These are phyloP conservation scores for Drymonia ruficornis DNA, from an alignment of 2,888 invertebrate species.

Conservation along the genomic window DNA sequence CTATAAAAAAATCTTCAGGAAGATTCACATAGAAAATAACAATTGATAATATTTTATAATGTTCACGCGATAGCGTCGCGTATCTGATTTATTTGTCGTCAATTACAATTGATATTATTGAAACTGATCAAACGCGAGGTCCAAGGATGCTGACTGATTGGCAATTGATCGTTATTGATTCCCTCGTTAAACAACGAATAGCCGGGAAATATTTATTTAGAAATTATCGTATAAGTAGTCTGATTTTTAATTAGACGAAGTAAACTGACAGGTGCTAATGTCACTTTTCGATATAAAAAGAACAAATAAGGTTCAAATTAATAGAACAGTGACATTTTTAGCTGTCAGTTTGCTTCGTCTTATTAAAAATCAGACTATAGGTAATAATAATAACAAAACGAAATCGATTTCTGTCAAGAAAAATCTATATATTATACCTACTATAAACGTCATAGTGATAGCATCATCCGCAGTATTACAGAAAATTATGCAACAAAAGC, in stretches of 20 bases:
- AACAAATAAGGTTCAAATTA: too few species aligned
- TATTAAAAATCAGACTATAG: too few species aligned
- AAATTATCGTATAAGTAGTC: neutral
- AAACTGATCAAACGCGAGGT: constrained; percentile 24
- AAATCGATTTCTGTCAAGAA: neutral
- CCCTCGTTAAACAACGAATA: constrained; percentile 32
- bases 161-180: constrained; percentile 36
- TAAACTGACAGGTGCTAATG: too few species aligned
- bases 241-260: too few species aligned
- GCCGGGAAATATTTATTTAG: constrained; percentile 13
- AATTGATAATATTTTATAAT: constrained; percentile 8
- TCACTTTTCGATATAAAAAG: too few species aligned
- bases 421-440: too few species aligned
- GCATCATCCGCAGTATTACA: neutral
- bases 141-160: constrained; percentile 38
- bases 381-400: neutral
- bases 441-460: too few species aligned
- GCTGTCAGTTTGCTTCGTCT: too few species aligned
- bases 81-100: too few species aligned
- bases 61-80: neutral
- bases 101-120: neutral
- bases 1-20: neutral
- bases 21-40: neutral
- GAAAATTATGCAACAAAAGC: constrained; percentile 2
- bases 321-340: too few species aligned